Evolutionary conservation across 2,888 invertebrate genomes (phyloP).

Genomic region (Arctia plantaginis): DNA sequence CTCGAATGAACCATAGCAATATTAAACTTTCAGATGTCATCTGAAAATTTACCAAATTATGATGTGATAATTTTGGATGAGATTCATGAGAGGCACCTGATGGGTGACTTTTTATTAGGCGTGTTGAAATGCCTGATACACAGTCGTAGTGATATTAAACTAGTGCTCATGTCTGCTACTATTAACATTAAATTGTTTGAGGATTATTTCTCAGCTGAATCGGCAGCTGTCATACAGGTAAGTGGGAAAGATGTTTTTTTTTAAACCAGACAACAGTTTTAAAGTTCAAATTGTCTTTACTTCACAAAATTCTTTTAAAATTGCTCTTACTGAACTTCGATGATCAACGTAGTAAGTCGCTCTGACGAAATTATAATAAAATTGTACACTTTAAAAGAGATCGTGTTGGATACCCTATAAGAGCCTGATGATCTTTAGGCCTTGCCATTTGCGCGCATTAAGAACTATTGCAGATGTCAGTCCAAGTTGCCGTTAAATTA

Average conservation of each 20-base stretch:
- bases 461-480: no score
- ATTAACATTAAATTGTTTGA: conserved; percentile 98
- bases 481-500: no score
- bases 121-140: conserved; percentile 96
- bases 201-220: conserved; percentile 93
- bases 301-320: no score
- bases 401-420: no score
- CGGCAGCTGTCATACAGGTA: conserved; percentile 93
- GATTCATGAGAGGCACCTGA: conserved; percentile 98
- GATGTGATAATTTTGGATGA: conserved; percentile 98
- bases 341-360: no score
- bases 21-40: conserved; percentile 89
- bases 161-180: conserved; percentile 99
- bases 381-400: no score
- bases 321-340: not conserved
- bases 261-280: not conserved
- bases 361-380: no score
- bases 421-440: no score
- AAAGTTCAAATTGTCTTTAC: not conserved
- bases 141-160: conserved; percentile 92
- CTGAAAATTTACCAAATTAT: conserved; percentile 93
- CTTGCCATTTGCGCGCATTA: no score
- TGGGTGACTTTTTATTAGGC: conserved; percentile 97
- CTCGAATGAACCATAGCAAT: not conserved
- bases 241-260: conserved; percentile 7